Percentiles rank a stretch among this genome's conserved stretches.
phyloP scores from a whole-genome alignment of 2,888 invertebrate genomes.

The Dascillus cervinus region DNA sequence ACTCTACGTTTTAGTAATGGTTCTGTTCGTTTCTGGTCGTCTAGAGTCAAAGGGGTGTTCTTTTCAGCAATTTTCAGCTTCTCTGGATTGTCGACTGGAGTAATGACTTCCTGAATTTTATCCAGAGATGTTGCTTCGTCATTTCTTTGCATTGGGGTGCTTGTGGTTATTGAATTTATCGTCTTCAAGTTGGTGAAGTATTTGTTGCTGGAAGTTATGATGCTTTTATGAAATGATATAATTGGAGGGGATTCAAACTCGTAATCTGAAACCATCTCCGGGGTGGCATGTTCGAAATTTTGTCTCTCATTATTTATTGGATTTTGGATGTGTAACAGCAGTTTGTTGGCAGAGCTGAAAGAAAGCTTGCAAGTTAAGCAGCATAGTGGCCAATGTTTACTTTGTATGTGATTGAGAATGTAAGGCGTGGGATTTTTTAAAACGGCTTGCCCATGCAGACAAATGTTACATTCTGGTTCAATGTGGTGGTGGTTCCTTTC shows the following conservation, averaged over 20 bases:
- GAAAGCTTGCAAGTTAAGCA: conserved; percentile 32
- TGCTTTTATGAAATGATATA: conserved; percentile 10
- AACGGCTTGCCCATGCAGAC: conserved; percentile 26
- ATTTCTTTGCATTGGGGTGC: conserved; percentile 28
- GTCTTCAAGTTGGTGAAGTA: conserved; percentile 5
- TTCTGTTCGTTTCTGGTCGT: conserved; percentile 13
- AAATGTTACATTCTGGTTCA: conserved; percentile 30
- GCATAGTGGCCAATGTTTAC: conserved; percentile 29
- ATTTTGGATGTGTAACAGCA: too few species aligned
- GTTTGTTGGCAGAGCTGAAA: too few species aligned
- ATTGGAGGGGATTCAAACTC: conserved; percentile 22
- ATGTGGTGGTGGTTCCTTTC: conserved; percentile 27
- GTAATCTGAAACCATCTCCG: too few species aligned
- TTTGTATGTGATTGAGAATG: conserved; percentile 27
- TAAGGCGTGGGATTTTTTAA: conserved; percentile 17
- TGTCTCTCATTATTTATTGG: too few species aligned
- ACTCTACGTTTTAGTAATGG: conserved; percentile 25
- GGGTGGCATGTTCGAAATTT: too few species aligned
- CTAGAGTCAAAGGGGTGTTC: conserved; percentile 2
- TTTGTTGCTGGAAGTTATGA: conserved; percentile 10
- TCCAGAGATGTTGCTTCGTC: conserved; percentile 15
- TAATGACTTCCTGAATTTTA: conserved; percentile 22
- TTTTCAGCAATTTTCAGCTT: neutral
- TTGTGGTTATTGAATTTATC: conserved; percentile 21
- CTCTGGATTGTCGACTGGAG: conserved; percentile 21